Conservation (phyloP, 2,888 invertebrate genomes). For the Pharmacophagus antenor region DNA sequence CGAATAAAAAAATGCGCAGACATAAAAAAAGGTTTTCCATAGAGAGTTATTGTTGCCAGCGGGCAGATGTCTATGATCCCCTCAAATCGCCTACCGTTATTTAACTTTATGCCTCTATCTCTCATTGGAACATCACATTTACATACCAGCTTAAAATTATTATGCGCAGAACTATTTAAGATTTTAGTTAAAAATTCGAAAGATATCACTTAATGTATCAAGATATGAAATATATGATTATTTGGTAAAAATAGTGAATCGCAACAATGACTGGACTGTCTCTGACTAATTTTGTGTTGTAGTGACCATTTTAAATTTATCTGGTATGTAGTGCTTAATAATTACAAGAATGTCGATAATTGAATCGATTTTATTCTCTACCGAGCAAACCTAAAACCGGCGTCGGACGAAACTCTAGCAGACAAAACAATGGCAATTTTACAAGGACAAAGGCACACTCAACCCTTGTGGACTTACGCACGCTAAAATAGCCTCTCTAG, state of each 20-base stretch:
- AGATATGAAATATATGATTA: no score
- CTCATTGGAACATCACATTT: background rate
- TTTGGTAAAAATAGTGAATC: no score
- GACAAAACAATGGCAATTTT: slow-evolving; percentile 26
- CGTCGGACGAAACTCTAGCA: slow-evolving; percentile 22
- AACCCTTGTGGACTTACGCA: background rate
- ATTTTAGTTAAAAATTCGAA: no score
- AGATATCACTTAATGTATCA: no score
- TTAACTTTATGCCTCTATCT: slow-evolving; percentile 12
- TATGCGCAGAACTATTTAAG: background rate
- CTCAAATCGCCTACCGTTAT: slow-evolving; percentile 15
- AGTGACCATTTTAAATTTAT: no score
- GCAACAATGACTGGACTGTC: no score
- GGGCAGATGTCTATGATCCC: slow-evolving; percentile 25
- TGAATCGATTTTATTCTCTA: slow-evolving; percentile 2
- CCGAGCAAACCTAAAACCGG: slow-evolving; percentile 6
- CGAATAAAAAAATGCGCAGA: slow-evolving; percentile 25
- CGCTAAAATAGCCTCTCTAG: slow-evolving; percentile 1
- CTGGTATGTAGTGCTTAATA: no score
- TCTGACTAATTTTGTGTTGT: no score
- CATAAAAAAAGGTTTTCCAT: slow-evolving; percentile 28
- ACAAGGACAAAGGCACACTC: slow-evolving; percentile 25
- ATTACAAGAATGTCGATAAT: slow-evolving; percentile 11
- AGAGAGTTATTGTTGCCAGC: slow-evolving; percentile 21
- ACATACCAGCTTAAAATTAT: background rate